Base-by-base conservation (phyloP, 2,888 invertebrate species). In the Polylopha cassiicola region DNA sequence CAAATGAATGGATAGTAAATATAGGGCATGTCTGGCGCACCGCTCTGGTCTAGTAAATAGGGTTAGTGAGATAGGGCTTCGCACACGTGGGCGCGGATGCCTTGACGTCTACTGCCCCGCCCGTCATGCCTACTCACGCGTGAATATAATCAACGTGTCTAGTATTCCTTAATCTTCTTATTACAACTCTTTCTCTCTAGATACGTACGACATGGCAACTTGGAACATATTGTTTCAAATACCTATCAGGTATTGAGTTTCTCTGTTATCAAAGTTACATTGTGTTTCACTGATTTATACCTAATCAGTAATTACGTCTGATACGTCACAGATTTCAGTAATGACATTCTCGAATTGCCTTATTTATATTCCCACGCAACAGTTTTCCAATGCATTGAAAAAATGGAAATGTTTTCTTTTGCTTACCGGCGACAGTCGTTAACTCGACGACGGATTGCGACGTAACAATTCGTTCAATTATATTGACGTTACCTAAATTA, bases 41-140 rank as follows among this genome's bases (percentile, higher is more conserved):
- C 43, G 47, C 61, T 58, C 47, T 63, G 57, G 58, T 61, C 61
- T 63, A 54, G 64, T 60, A 78, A 78, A 80, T 74, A 78, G 73
- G 76, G 72, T 80, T 79, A 79, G 59, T 55, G 49, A 58, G 53
- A 61, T 78, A 76, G 50, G 79, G 79, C 79, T 80, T 81, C 79
- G 41, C 70, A 71, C 71, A 68, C 69, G 68, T 64, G 58, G 50
- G 53, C 50, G 48, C 45, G 33, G 52, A 51, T 56, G 58, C 55
- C 53, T 58, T 63, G 59, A 61, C 50, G 65, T 59, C 49, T 54
- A 55, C 50, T 56, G 54, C 51, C n/a, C n/a, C n/a, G 49, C 48
- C 48, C 48, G 48, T 50, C 52, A 53, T 63, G 61, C 55, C 57
- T 63, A 72, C 63, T 72, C 65, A 70, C 59, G 65, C 62, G 61